Conservation (phyloP, 2,113 vertebrate genomes). For the Callionymus lyra region DNA sequence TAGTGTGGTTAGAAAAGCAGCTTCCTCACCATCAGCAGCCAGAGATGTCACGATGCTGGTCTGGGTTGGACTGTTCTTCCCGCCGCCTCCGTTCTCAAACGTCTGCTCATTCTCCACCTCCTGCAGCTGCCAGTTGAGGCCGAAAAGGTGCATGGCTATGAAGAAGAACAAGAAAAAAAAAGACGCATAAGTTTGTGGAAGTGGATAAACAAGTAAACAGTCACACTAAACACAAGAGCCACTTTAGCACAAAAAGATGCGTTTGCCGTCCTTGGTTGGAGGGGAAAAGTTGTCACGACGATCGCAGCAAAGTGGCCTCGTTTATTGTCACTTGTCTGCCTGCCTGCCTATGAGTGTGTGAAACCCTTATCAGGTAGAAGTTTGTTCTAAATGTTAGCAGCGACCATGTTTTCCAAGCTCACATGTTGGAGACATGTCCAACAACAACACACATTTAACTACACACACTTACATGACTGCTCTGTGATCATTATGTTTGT, state of each 20-base stretch:
- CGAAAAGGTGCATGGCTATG: constrained; percentile 93
- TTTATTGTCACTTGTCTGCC: no score
- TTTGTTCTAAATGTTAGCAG: no score
- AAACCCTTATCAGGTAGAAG: no score
- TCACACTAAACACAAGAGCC: constrained; percentile 28
- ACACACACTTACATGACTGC: no score
- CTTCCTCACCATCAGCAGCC: constrained; percentile 77
- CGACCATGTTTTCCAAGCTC: no score
- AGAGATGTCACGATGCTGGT: constrained; percentile 79
- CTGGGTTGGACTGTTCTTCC: constrained; percentile 78
- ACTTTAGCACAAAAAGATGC: constrained; percentile 25
- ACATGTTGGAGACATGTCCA: no score
- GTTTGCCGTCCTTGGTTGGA: no score
- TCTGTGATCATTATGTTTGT: no score
- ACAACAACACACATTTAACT: no score
- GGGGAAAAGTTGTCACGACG: no score
- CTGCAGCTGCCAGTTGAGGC: constrained; percentile 95
- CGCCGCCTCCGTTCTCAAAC: constrained; percentile 87
- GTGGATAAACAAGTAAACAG: constrained; percentile 36
- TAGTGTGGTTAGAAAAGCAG: neutral
- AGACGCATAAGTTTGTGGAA: constrained; percentile 29
- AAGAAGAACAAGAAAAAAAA: constrained; percentile 48
- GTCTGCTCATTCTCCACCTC: constrained; percentile 85
- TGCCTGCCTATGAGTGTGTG: no score
- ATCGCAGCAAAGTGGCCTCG: no score